Base-by-base conservation (phyloP, 2,113 vertebrate genomes). In the Rhynchomys soricoides region DNA sequence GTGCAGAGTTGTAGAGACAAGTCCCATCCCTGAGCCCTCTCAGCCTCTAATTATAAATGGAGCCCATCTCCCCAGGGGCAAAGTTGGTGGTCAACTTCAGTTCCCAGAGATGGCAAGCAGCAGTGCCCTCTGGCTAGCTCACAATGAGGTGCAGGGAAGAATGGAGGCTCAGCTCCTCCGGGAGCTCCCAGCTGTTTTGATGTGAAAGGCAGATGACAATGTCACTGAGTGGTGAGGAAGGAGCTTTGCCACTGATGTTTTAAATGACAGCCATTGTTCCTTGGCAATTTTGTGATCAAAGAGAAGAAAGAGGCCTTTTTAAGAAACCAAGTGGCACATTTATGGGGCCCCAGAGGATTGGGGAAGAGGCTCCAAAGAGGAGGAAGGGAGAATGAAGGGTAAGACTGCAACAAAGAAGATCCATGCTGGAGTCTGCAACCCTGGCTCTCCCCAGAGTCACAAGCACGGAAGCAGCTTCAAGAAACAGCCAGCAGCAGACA, bases 251-350 rank as follows among this genome's bases (percentile, higher is more conserved):
- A 1, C 86, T 62, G 68, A 94, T 78, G 78, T 91, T 89, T 97
- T 94, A 97, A 98, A 93, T 96, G 95, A 97, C 96, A 97, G 94
- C 77, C 93, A 97, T 96, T 98, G 97, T 97, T 97, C 91, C 83
- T 75, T 40, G 45, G 96, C 93, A 96, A 97, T 97, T 97, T 97
- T 91, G 96, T 92, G 97, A 97, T 98, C 95, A 97, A 95, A 96
- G 91, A 86, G 89, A 91, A 96, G 91, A 96, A 97, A 97, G 83
- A 74, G 78, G 70, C 70, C 91, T 97, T 97, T 97, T 93, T 57
- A 74, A 97, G 95, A 95, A 95, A 89, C 1, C 13, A 78, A 70
- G 90, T 48, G 93, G 86, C 90, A 89, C 68, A 68, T 79, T 97
- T 96, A 94, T 86, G 95, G 94, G 95, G 50, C 94, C 96, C 94